Evolutionary conservation across 2,888 invertebrate species (phyloP), one percentile per base, ranked within the genome.

Genomic region (Apomyelois bistriatella): DNA sequence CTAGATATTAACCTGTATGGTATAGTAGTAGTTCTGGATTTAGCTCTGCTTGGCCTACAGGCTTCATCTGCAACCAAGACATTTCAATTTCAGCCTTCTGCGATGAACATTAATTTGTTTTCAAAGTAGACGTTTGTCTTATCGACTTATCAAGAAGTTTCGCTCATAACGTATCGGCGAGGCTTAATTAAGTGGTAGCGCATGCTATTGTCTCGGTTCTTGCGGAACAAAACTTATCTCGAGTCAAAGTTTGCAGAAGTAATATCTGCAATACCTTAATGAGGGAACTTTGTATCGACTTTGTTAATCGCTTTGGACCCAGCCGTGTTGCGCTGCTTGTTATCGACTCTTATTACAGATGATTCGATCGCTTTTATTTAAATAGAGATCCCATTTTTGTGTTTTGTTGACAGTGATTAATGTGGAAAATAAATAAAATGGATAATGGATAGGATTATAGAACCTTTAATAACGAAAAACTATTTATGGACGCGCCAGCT

Each of bases 31-130:
- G 90, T 89, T 89, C 90, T 88, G 84, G 90, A 87, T 84, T 89
- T 89, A 88, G 89, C 81, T 85, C 90, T 83, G 90, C 90, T 90
- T 81, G 82, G 90, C 82, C 90, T 90, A 89, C 86, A 88, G 76
- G 84, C 82, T 73, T 88, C 90, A 88, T 90, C 90, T 90, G 90
- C 72, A 90, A 90, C 82, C 85, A 90, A 89, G 77, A 83, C 68
- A 81, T 69, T 75, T 66, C 30, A 64, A 57, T 52, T 61, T 59
- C 56, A 59, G 60, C 48, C 56, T 57, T 53, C 52, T 48, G 50
- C 53, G 49, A 54, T 53, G 53, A 53, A 57, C 46, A 58, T 42
- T 54, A 56, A 47, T 57, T 61, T 52, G 51, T 58, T 53, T 54
- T 36, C 36, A 62, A 57, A 64, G 60, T 60, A 60, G 64, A 72